Evolutionary conservation across 1,140 invertebrate genomes (phyloP), one percentile per base, ranked within the genome.

Genomic region (Mercenaria mercenaria): DNA sequence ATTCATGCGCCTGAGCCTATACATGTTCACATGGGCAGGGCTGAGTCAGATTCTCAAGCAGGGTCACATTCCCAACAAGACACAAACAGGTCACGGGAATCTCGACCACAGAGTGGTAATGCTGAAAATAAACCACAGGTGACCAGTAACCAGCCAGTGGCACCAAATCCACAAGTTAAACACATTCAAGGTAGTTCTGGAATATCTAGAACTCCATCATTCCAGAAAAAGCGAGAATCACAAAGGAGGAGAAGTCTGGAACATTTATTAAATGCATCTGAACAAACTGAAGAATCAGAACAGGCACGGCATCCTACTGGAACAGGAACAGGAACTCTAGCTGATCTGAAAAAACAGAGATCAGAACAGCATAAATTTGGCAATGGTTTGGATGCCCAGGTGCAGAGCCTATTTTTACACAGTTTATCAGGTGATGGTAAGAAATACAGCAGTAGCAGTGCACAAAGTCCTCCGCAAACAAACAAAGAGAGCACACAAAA

Each of bases 331-430:
- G 88, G 88, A 34, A 89, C 88, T 29, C 43, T 89, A 26, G 64
- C 88, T 39, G 88, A 89, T 59, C 37, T 89, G 43, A 89, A 89
- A 43, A 89, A 89, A 32, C 80, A 89, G 15, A 29, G 88, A 29
- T 69, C 79, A 61, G 88, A 89, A 50, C 80, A 83, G 34, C 80
- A 89, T 61, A 89, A 89, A 56, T 84, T 89, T 61, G 88, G 88
- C 1, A 83, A 81, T 37, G 72, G 80, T 47, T 52, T 82, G 39
- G 88, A 89, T 50, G 88, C 77, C 15, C 61, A 82, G 34, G 88
- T 89, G 41, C 77, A 81, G 34, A 84, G 67, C 59, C 29, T 89
- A 37, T 89, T 89, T 52, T 43, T 89, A 37, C 43, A 76, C 34
- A 89, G 88, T 84, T 77, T 89, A 39, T 39, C 69, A 10, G 72